A percentile compares a stretch with the other conserved stretches of the same genome.
Conservation (phyloP, 2,113 vertebrate species). For the Aegotheles bennettii region DNA sequence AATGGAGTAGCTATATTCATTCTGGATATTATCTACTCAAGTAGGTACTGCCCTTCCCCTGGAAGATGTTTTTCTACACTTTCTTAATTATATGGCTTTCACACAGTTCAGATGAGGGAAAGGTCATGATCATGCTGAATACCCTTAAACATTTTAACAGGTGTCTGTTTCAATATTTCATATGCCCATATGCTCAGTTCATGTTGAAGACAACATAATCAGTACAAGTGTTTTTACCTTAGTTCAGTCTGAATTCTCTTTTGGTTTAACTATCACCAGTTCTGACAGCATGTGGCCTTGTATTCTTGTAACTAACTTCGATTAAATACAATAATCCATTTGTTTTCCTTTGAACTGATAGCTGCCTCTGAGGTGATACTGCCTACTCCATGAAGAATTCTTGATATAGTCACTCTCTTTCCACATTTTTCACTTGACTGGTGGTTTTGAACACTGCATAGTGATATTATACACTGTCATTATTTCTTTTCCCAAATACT, state of each 20-base stretch:
- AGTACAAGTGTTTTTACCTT: not conserved
- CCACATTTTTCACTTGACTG: not conserved
- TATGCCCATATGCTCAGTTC: not conserved
- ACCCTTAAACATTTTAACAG: not conserved
- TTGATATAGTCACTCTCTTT: not conserved
- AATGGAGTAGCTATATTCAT: not conserved
- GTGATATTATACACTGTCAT: not conserved
- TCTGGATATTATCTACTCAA: not conserved
- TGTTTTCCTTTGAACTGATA: not conserved
- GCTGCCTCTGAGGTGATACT: not conserved
- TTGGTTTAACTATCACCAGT: not conserved
- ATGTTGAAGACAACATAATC: not conserved
- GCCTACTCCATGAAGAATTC: not conserved
- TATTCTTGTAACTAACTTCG: not conserved
- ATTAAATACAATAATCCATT: not conserved
- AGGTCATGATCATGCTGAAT: not conserved
- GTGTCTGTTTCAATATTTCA: not conserved
- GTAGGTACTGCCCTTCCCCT: not conserved
- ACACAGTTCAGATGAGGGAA: not conserved
- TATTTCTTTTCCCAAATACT: not conserved
- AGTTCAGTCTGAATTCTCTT: not conserved
- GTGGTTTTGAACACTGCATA: not conserved
- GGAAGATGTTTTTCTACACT: not conserved
- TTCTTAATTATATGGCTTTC: not conserved
- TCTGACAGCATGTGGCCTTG: not conserved